Percentiles rank a stretch among this genome's conserved stretches.
These are phyloP conservation scores for Drosophila tristis DNA, from an alignment of 1,140 invertebrate genomes.

Conservation along the genomic window DNA sequence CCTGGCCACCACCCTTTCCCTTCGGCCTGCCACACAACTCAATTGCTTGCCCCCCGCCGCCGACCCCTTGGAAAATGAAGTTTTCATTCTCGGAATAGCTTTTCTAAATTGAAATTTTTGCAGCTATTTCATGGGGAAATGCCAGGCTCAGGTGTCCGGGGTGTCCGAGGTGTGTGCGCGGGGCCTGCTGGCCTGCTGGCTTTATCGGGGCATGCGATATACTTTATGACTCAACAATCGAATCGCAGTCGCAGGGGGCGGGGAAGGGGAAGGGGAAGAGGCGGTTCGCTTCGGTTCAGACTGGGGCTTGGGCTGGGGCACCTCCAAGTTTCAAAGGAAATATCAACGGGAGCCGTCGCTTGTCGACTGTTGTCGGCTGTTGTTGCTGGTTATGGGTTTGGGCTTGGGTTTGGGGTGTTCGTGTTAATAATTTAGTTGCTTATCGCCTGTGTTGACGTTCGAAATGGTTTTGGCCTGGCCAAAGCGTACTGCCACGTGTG, in stretches of 20 bases:
- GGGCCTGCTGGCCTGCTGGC: background rate
- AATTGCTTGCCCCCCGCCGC: conserved; percentile 27
- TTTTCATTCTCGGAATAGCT: conserved; percentile 63
- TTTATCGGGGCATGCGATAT: conserved; percentile 64
- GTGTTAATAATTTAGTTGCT: conserved; percentile 83
- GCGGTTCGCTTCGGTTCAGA: conserved; percentile 18
- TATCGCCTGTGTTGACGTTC: conserved; percentile 77
- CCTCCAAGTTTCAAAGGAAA: conserved; percentile 55
- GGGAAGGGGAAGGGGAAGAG: conserved; percentile 1
- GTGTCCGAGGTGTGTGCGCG: too few species aligned
- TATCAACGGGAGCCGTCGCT: conserved; percentile 52
- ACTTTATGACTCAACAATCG: conserved; percentile 69
- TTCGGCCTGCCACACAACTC: conserved; percentile 44
- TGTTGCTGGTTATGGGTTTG: background rate
- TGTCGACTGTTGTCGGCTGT: background rate
- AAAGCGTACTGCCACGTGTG: conserved; percentile 30
- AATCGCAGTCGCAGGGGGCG: background rate
- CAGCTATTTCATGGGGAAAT: conserved; percentile 56
- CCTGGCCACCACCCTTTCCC: background rate
- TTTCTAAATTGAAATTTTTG: conserved; percentile 73
- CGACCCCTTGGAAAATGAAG: conserved; percentile 61
- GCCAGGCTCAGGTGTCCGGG: conserved; percentile 34
- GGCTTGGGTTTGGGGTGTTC: conserved; percentile 28
- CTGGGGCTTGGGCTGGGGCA: too few species aligned
- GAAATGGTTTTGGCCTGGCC: conserved; percentile 49